Evolutionary conservation across 2,113 vertebrate genomes (phyloP), one percentile per base, ranked within the genome.

Genomic region (Jaculus jaculus): DNA sequence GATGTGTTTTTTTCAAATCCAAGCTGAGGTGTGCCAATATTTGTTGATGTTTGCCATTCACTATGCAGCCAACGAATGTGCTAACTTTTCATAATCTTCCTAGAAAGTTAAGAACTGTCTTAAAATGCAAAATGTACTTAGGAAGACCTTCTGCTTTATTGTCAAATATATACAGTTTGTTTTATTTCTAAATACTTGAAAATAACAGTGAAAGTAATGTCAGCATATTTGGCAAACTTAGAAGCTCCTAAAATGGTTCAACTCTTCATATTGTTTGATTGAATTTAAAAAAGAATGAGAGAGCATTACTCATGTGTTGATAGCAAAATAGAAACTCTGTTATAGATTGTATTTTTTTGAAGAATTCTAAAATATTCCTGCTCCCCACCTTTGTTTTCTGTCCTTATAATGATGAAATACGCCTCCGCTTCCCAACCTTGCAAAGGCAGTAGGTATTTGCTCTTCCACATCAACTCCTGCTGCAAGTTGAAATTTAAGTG

Each of bases 1-100:
- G 63, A 96, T 80, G 1, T 5, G 13, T 81, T 94, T 92, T 94
- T 92, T 86, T 71, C 81, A 89, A 92, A 88, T 58, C 32, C 82
- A 83, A 75, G 82, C 74, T 73, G 90, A 71, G 71, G 71, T 92
- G 81, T 42, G 80, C 79, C 68, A 54, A 84, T 93, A 51, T n/a
- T 88, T 89, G 72, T 66, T 95, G 65, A 90, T 1, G 34, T 32
- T 68, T 69, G n/a, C 39, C 78, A 80, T 79, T 66, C 6, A 12
- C 80, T 81, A 26, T 0, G 34, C 34, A 63, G 51, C 13, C 0
- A 1, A 79, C 92, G 84, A 7, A 63, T 60, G 13, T 0, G 17
- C 78, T 88, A 79, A 82, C 51, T 16, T 75, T 68, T 2, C 7
- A 58, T 63, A 73, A 69, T 26, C 30, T 42, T 16, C 77, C 34